Evolutionary conservation across 1,140 invertebrate species (phyloP).

Genomic region (Hycleus cichorii): DNA sequence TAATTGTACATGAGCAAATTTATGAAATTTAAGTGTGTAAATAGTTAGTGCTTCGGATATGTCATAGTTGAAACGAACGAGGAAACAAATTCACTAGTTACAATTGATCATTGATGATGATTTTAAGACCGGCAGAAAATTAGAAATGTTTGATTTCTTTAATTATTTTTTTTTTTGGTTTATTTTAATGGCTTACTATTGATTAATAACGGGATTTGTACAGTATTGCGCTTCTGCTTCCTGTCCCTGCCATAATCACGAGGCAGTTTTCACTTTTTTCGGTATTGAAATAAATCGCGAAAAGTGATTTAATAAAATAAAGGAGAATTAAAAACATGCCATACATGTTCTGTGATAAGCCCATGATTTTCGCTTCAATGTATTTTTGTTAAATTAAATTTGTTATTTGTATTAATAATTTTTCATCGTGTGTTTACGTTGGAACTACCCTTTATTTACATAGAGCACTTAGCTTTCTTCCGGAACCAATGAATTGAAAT

Average conservation of each 20-base stretch:
- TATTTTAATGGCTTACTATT: constrained; percentile 10
- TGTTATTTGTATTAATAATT: constrained; percentile 14
- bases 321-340: constrained; percentile 36
- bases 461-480: constrained; percentile 23
- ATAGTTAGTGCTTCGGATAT: constrained; percentile 11
- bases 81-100: background rate
- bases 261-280: constrained; percentile 12
- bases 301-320: background rate
- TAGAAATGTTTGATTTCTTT: too few species aligned
- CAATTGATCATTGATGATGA: too few species aligned
- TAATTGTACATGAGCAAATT: background rate
- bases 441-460: constrained; percentile 14
- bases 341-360: constrained; percentile 53
- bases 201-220: constrained; percentile 6
- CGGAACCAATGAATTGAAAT: constrained; percentile 33
- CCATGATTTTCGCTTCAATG: constrained; percentile 33
- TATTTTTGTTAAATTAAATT: constrained; percentile 12
- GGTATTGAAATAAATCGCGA: constrained; percentile 6
- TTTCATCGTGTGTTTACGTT: constrained; percentile 6
- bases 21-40: constrained; percentile 8
- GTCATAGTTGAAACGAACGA: constrained; percentile 4
- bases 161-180: too few species aligned
- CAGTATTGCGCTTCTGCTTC: constrained; percentile 16
- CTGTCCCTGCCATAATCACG: constrained; percentile 6
- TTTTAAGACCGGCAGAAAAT: too few species aligned